Evolutionary conservation across 2,113 vertebrate genomes (phyloP), one percentile per base, ranked within the genome.

Genomic region (Gymnorhina tibicen): DNA sequence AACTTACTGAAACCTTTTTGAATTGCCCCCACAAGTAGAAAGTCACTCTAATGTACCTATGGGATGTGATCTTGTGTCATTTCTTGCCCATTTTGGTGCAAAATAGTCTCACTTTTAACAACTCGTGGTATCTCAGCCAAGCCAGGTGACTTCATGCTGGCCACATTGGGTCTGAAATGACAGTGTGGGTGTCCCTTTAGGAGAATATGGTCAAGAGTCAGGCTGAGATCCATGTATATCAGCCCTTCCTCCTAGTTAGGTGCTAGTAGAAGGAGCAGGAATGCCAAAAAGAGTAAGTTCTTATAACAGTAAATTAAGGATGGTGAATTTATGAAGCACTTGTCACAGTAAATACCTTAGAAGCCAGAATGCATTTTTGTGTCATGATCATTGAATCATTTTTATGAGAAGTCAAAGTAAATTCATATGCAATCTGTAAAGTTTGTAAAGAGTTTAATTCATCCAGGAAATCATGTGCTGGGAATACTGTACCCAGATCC

Each of bases 311-410:
- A 93, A 84, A 75, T 95, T 86, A 91, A 49, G 37, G 85, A 58
- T 49, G 24, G 60, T 41, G 41, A 87, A 92, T 89, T 77, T 70
- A 75, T 89, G 64, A 60, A 91, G 72, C 60, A 64, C 33, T 93
- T 94, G 87, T 96, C 78, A 73, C 47, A 75, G n/a, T 80, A 91
- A 92, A 86, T 91, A 60, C 66, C 75, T 91, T 78, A 46, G 49
- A 94, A 85, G 26, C 50, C 74, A 56, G 30, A 90, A 63, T 64
- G 76, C 16, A 52, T 88, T 92, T 94, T 90, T 24, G 41, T 93
- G 91, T 95, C 80, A 67, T 67, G 74, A 89, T 79, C 87, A 72
- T 14, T 94, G 82, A 95, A 92, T 97, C 90, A 94, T 95, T 96
- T 95, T 96, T 96, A 96, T 92, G 91, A 87, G 86, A 77, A 91